Conservation (phyloP, 2,113 vertebrate genomes). For the Hemibagrus wyckioides region DNA sequence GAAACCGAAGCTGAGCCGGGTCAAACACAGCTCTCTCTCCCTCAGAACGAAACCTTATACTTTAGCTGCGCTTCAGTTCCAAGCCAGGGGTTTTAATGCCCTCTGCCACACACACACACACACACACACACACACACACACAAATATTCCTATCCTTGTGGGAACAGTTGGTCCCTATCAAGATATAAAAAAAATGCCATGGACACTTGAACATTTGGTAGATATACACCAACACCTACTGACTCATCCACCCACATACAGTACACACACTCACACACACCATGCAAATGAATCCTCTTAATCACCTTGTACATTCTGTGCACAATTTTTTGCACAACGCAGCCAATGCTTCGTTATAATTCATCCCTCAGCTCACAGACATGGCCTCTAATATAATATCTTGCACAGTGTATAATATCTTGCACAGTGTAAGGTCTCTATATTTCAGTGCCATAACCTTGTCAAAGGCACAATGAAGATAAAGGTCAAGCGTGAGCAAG, state of each 20-base stretch:
- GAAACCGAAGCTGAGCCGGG: slow-evolving; percentile 49
- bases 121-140: not conserved
- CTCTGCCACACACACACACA: not conserved
- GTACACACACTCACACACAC: not conserved
- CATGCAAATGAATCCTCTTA: not conserved
- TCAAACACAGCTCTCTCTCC: slow-evolving; percentile 34
- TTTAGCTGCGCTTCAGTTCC: slow-evolving; percentile 11
- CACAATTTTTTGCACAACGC: not conserved
- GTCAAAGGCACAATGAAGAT: not conserved
- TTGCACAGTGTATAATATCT: not conserved
- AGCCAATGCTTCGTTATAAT: slow-evolving; percentile 4
- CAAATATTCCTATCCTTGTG: not conserved
- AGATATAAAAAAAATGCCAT: not conserved
- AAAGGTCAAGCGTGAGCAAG: not conserved
- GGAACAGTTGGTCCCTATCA: not conserved
- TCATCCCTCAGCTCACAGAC: not conserved
- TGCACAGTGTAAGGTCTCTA: not conserved
- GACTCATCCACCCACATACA: too few species aligned
- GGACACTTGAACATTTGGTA: not conserved
- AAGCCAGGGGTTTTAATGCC: slow-evolving; percentile 8
- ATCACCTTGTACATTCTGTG: not conserved
- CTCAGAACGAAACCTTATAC: slow-evolving; percentile 46
- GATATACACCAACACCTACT: not conserved
- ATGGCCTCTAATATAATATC: not conserved
- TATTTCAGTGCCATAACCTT: not conserved